Conservation (phyloP, 2,888 invertebrate species). For the Drosophila macrothrix region DNA sequence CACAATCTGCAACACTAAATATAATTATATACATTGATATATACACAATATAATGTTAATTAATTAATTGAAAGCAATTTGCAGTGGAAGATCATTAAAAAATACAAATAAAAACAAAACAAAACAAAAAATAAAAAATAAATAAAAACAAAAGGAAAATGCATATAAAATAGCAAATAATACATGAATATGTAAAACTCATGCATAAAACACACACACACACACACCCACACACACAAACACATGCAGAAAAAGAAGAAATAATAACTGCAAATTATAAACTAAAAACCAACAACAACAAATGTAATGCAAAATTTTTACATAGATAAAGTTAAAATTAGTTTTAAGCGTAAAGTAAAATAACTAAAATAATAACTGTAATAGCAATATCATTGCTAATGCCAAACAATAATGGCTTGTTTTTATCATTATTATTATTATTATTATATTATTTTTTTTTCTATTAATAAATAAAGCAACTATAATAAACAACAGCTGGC, state of each 20-base stretch:
- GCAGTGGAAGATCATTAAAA: slow-evolving; percentile 31
- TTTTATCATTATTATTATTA: slow-evolving; percentile 63
- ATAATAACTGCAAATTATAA: slow-evolving; percentile 15
- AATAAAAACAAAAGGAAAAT: slow-evolving; percentile 7
- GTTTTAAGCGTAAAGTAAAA: slow-evolving; percentile 68
- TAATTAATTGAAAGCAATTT: slow-evolving; percentile 54
- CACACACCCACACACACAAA: slow-evolving; percentile 10
- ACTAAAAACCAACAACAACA: slow-evolving; percentile 20
- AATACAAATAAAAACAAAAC: slow-evolving; percentile 9
- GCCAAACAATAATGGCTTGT: slow-evolving; percentile 55
- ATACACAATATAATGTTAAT: slow-evolving; percentile 46
- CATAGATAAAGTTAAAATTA: slow-evolving; percentile 69
- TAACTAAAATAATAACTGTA: slow-evolving; percentile 60
- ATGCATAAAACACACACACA: slow-evolving; percentile 31
- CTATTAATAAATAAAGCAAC: slow-evolving; percentile 55
- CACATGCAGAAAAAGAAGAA: neutral
- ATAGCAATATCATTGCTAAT: slow-evolving; percentile 64
- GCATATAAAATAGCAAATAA: slow-evolving; percentile 33
- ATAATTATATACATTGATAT: slow-evolving; percentile 32
- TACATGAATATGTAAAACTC: slow-evolving; percentile 44
- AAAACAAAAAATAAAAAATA: neutral
- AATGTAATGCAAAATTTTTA: slow-evolving; percentile 61
- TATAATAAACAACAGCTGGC: slow-evolving; percentile 30
- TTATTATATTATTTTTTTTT: slow-evolving; percentile 42
- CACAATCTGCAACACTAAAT: slow-evolving; percentile 33